A percentile compares a stretch with the other conserved stretches of the same genome.
Evolutionary conservation across 2,797 vertebrate species (phyloP).

Genomic region (Anolis apletophallus): DNA sequence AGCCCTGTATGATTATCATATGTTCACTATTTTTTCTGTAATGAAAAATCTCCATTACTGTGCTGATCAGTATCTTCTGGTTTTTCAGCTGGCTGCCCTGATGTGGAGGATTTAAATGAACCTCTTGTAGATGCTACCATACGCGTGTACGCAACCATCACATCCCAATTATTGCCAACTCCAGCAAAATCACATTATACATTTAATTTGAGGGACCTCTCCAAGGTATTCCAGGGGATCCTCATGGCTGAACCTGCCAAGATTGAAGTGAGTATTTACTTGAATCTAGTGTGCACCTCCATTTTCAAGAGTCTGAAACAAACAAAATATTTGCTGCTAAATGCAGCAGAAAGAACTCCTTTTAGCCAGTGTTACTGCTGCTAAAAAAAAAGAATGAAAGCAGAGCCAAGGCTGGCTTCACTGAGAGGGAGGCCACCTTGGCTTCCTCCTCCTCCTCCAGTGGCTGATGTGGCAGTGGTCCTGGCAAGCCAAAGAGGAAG

Average conservation of each 20-base stretch:
- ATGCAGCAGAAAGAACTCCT: too few relatives aligned
- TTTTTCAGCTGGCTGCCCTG: slow-evolving; percentile 74
- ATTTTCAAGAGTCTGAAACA: too few relatives aligned
- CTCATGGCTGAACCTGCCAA: slow-evolving; percentile 87
- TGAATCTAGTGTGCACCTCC: too few relatives aligned
- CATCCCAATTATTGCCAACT: slow-evolving; percentile 91
- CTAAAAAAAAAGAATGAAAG: too few relatives aligned
- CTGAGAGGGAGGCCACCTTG: too few relatives aligned
- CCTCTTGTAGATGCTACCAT: slow-evolving; percentile 87
- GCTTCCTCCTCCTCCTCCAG: too few relatives aligned
- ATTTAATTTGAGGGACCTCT: slow-evolving; percentile 94
- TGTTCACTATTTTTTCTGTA: slow-evolving; percentile 9
- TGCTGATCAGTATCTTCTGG: slow-evolving; percentile 28
- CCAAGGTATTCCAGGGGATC: slow-evolving; percentile 95
- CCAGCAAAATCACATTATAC: slow-evolving; percentile 94
- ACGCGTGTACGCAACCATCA: slow-evolving; percentile 85
- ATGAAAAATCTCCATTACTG: slow-evolving; percentile 4
- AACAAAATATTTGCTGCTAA: too few relatives aligned
- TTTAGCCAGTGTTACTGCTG: too few relatives aligned
- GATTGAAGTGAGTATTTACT: slow-evolving; percentile 78
- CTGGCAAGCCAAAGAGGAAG: too few relatives aligned
- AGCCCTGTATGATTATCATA: background rate
- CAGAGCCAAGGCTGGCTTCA: too few relatives aligned
- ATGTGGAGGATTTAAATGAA: slow-evolving; percentile 78
- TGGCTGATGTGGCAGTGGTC: too few relatives aligned